A percentile compares a stretch with the other conserved stretches of the same genome.
These are phyloP conservation scores for Sialis fuliginosa DNA, from an alignment of 2,888 invertebrate genomes.

Conservation along the genomic window DNA sequence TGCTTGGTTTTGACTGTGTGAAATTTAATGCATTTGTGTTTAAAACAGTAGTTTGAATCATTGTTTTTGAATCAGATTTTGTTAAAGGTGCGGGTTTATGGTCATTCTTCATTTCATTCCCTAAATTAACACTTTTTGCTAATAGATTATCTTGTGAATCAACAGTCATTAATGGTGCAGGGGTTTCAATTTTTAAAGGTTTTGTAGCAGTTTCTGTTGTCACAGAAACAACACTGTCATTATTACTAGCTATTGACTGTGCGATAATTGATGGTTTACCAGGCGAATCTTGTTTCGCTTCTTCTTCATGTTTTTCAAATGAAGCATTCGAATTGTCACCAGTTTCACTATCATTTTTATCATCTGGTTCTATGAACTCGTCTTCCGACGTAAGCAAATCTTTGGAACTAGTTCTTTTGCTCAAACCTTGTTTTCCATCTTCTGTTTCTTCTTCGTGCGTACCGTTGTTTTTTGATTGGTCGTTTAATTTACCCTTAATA, in stretches of 20 bases:
- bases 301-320: too few relatives aligned
- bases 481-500: conserved; percentile 18
- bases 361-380: too few relatives aligned
- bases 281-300: too few relatives aligned
- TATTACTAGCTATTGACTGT: conserved; percentile 13
- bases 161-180: conserved; percentile 17
- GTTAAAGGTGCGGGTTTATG: background rate
- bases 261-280: conserved; percentile 5
- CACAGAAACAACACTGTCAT: conserved; percentile 20
- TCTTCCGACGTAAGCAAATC: too few relatives aligned
- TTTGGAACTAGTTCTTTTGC: too few relatives aligned
- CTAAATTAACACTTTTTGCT: background rate
- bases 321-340: too few relatives aligned
- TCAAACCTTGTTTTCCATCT: too few relatives aligned
- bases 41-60: too few relatives aligned
- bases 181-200: conserved; percentile 23
- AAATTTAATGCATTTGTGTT: too few relatives aligned
- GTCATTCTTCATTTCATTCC: background rate
- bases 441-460: conserved; percentile 12
- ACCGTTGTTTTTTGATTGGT: conserved; percentile 20
- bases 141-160: conserved; percentile 3
- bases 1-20: too few relatives aligned
- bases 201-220: conserved; percentile 24
- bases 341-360: too few relatives aligned
- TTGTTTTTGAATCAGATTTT: too few relatives aligned